Conservation (phyloP, 37 sponge, comb jelly and placozoan genomes). For the Aplysina aerophoba region DNA sequence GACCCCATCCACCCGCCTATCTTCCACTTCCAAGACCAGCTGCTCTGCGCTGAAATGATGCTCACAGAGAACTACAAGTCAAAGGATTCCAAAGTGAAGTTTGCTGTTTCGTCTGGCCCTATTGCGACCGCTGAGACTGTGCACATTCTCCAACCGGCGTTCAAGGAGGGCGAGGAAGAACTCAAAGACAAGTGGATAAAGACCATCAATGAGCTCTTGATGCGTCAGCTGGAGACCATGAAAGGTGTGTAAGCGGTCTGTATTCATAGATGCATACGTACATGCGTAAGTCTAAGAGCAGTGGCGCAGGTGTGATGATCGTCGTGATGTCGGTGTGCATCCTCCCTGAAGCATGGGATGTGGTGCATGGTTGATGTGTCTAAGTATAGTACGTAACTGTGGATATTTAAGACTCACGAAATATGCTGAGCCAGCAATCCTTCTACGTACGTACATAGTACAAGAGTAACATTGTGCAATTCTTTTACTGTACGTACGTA, state of each 20-base stretch:
- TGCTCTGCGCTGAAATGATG: slow-evolving; percentile 32
- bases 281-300: not conserved
- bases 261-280: no score
- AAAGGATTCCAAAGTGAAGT: slow-evolving; percentile 29
- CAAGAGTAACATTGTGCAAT: not conserved
- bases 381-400: no score
- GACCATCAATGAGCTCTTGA: slow-evolving; percentile 5
- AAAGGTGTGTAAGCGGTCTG: slow-evolving; percentile 10
- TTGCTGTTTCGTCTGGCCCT: slow-evolving; percentile 56
- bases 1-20: slow-evolving; percentile 11
- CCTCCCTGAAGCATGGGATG: no score
- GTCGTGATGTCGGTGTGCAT: no score
- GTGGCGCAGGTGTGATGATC: no score
- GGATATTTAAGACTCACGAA: no score
- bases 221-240: slow-evolving; percentile 1
- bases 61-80: slow-evolving; percentile 63
- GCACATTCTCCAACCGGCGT: slow-evolving; percentile 30
- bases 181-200: slow-evolving; percentile 25
- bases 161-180: not conserved
- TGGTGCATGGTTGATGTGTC: no score
- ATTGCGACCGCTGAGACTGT: slow-evolving; percentile 37
- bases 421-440: no score
- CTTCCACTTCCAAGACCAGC: not conserved
- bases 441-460: no score
- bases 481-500: no score